Base-by-base conservation (phyloP, 2,888 invertebrate genomes). In the Plemyria rubiginata region DNA sequence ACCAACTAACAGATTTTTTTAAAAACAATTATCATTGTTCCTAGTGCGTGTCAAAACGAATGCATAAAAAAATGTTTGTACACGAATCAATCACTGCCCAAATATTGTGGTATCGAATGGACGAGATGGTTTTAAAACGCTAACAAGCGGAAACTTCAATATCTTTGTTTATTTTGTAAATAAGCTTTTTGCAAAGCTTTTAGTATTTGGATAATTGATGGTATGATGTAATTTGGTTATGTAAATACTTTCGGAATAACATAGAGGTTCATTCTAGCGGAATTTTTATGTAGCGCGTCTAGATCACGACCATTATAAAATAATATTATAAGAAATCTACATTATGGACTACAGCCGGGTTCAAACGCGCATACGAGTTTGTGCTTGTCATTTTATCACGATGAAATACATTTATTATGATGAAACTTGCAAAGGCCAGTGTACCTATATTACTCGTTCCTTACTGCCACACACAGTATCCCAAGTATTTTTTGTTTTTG, bases 111-210 rank as follows among this genome's bases (percentile, higher is more conserved):
- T 41, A 45, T 52, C 8, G 29, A 45, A 22, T 13, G 8, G 36
- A 22, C n/a, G 9, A 22, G 43, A 54, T 36, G 49, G 15, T 50
- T 60, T 54, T 16, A 28, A 61, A 46, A 40, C n/a, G 15, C 45
- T 51, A 41, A 50, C 32, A 29, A 43, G 41, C 62, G 62, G 62
- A 66, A 60, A 38, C 45, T 28, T 16, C 15, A 11, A 45, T 36
- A 43, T 48, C n/a, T 6, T 40, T 43, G 62, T 50, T 54, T 60
- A 16, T 62, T 51, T 58, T 52, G 43, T 46, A 57, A 29, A 50
- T 56, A 57, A 16, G 51, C 40, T 38, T 7, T 52, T 63, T 50
- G 32, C 40, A 54, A 64, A 45, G 58, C 54, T 55, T 64, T 64
- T 60, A 61, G 43, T 52, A 29, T 15, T 38, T 54, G 12, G 40